These are phyloP conservation scores for Lanius ludovicianus DNA, from an alignment of 2,113 vertebrate species.

Conservation along the genomic window DNA sequence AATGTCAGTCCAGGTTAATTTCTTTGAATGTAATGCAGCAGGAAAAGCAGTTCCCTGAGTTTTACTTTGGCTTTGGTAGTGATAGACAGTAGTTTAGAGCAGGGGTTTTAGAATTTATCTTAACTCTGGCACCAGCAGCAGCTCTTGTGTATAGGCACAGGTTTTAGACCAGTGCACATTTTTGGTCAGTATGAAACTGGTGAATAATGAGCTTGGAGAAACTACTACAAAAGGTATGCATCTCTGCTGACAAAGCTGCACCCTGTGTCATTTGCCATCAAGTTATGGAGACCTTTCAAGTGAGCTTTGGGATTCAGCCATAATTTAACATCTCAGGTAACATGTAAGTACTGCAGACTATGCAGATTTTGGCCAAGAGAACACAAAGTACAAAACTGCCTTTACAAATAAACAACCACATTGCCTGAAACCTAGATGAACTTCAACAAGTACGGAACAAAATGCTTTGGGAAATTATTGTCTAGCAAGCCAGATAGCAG, in stretches of 20 bases:
- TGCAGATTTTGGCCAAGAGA: neutral
- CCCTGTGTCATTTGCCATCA: neutral
- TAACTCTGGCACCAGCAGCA: neutral
- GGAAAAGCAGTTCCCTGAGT: neutral
- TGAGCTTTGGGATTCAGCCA: neutral
- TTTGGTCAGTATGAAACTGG: neutral
- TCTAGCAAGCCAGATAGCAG: neutral
- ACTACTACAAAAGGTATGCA: neutral
- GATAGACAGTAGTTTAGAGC: neutral
- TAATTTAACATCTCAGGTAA: neutral
- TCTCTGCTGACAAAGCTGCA: neutral
- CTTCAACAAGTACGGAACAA: neutral
- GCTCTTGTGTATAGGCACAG: neutral
- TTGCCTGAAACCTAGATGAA: neutral
- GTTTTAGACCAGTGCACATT: neutral
- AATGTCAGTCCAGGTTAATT: neutral
- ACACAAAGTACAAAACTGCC: neutral
- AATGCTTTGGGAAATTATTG: neutral
- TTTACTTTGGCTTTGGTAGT: neutral
- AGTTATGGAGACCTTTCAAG: neutral
- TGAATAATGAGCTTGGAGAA: neutral
- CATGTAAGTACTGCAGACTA: neutral
- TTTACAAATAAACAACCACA: neutral
- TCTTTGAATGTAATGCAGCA: neutral
- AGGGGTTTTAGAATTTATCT: neutral